These are phyloP conservation scores for Pagrus major DNA, from an alignment of 2,113 vertebrate genomes.

Conservation along the genomic window DNA sequence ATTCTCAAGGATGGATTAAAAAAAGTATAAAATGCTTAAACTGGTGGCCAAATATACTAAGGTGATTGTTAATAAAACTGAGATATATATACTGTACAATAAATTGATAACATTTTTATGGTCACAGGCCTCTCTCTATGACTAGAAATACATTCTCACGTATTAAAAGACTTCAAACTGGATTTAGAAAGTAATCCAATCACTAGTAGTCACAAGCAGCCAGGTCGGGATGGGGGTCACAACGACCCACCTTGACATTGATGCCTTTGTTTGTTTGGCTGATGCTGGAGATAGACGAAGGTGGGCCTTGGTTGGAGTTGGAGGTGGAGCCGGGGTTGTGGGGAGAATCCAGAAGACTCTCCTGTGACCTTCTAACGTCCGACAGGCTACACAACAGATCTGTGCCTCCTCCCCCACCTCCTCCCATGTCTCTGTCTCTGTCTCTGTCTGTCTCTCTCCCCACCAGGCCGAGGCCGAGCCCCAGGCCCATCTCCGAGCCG, in stretches of 20 bases:
- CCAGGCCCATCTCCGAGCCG: constrained; percentile 91
- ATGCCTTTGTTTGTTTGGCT: constrained; percentile 97
- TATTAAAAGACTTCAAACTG: not conserved
- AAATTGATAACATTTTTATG: too few relatives aligned
- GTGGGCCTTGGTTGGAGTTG: constrained; percentile 85
- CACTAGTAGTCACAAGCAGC: not conserved
- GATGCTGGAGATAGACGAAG: constrained; percentile 96
- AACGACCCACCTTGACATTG: constrained; percentile 89
- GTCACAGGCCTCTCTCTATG: too few relatives aligned
- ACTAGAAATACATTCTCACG: too few relatives aligned
- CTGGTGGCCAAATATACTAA: too few relatives aligned
- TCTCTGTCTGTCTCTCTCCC: constrained; percentile 80
- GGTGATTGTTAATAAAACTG: too few relatives aligned
- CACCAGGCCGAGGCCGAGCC: constrained; percentile 79
- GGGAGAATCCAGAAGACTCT: constrained; percentile 94
- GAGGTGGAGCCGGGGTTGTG: constrained; percentile 72
- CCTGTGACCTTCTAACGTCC: constrained; percentile 94
- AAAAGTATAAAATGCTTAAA: too few relatives aligned
- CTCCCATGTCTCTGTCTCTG: constrained; percentile 64
- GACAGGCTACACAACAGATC: constrained; percentile 94
- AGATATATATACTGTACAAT: too few relatives aligned
- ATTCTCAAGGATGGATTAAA: too few relatives aligned
- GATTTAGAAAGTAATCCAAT: not conserved
- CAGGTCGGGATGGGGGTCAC: not conserved
- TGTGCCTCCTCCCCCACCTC: constrained; percentile 54